Evolutionary conservation across 2,888 invertebrate genomes (phyloP).

Genomic region (Drosophila incognita): DNA sequence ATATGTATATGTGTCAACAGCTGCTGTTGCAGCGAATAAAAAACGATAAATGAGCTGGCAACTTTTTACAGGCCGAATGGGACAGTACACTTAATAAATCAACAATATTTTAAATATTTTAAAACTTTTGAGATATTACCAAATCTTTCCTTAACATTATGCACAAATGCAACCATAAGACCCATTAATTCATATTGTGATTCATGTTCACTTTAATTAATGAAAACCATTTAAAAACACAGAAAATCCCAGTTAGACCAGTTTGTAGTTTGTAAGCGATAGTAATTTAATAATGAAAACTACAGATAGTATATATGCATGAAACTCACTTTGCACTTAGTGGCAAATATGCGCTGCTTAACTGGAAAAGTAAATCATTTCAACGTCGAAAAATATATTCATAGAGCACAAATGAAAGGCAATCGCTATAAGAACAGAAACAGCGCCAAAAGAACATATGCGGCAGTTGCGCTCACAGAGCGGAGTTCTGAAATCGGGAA

Average conservation of each 20-base stretch:
- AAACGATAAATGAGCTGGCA: constrained; percentile 22
- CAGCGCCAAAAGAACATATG: constrained; percentile 3
- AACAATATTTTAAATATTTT: background rate
- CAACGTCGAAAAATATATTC: background rate
- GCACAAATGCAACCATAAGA: background rate
- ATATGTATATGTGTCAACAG: constrained; percentile 57
- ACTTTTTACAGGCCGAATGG: background rate
- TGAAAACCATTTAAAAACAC: background rate
- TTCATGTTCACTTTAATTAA: background rate
- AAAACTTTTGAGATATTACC: background rate
- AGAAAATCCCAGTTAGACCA: background rate
- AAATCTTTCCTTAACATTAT: background rate
- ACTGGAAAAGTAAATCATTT: background rate
- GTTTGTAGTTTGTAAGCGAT: too few relatives aligned
- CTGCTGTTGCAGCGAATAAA: constrained; percentile 55
- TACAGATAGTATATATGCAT: background rate
- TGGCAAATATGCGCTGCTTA: background rate
- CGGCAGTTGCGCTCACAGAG: constrained; percentile 16
- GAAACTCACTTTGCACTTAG: background rate
- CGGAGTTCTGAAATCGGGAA: constrained; percentile 16
- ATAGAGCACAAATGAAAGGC: background rate
- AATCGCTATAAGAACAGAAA: background rate
- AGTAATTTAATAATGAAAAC: background rate
- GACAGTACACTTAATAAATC: constrained; percentile 13
- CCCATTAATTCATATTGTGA: background rate